Percentiles rank a stretch among this genome's conserved stretches.
These are phyloP conservation scores for Chironomus striatipennis DNA, from an alignment of 1,140 invertebrate species.

Conservation along the genomic window DNA sequence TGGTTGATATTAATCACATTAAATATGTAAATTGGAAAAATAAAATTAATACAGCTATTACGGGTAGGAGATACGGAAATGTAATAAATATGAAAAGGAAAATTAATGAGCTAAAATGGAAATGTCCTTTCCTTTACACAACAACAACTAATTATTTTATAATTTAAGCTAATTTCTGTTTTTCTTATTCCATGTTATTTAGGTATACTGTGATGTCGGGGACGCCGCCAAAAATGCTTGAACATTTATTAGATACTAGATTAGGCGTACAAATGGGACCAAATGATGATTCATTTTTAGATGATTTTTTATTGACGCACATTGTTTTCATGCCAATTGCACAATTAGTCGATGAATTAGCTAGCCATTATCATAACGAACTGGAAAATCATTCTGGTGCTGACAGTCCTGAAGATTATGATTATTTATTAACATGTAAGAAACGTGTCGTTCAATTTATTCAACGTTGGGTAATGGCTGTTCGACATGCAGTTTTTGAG, in stretches of 20 bases:
- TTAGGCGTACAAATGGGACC: slow-evolving; percentile 50
- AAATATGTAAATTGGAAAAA: no score
- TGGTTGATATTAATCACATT: not conserved
- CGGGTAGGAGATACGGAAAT: no score
- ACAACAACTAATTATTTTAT: no score
- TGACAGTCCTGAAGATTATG: slow-evolving; percentile 48
- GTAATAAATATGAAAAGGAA: no score
- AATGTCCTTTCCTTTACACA: no score
- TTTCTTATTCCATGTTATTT: slow-evolving; percentile 23
- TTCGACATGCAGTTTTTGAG: slow-evolving; percentile 65
- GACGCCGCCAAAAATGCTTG: slow-evolving; percentile 78
- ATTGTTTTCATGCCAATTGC: slow-evolving; percentile 76
- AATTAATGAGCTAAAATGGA: no score
- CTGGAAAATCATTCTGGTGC: slow-evolving; percentile 18
- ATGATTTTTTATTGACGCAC: slow-evolving; percentile 82
- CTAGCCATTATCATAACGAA: slow-evolving; percentile 65
- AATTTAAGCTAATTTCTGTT: not conserved
- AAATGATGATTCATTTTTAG: slow-evolving; percentile 62
- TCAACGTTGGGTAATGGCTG: slow-evolving; percentile 64
- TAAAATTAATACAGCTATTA: no score
- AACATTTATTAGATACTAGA: slow-evolving; percentile 75
- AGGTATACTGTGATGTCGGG: slow-evolving; percentile 87
- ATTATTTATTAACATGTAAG: slow-evolving; percentile 65
- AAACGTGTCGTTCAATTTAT: slow-evolving; percentile 71
- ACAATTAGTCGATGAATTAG: slow-evolving; percentile 64